Base-by-base conservation (phyloP, 1,140 invertebrate species). In the Brachionus manjavacas region DNA sequence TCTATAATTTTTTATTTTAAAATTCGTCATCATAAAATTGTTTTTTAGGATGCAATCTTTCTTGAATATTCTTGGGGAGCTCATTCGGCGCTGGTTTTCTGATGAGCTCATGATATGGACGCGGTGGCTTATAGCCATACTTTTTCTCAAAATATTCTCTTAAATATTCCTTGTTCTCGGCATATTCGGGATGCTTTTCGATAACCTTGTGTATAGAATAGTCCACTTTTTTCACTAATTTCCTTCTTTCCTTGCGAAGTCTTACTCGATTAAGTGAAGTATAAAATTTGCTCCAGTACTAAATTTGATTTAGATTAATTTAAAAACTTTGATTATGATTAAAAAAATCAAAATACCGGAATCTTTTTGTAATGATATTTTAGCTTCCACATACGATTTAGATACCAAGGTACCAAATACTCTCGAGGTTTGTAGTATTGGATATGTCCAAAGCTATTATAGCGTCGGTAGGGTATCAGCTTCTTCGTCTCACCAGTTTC, bases 401-500 rank as follows among this genome's bases (percentile, higher is more conserved):
- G 23, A 74, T 78, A 84, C 83, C 83, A 84, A 49, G 83, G 83
- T 14, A 84, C 70, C 23, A 76, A 31, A 76, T 84, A 76, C 28
- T 84, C 83, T 4, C 70, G 41, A 12, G 23, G 68, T 46, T 49
- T 60, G 60, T 84, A 84, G n/a, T 43, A 60, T 66, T 84, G 83
- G 25, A 52, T 52, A 28, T 60, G 35, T 31, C 83, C 83, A 60
- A 84, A 76, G 25, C 68, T 76, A 66, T 84, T 84, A 66, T 78
- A 64, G 9, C 84, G 46, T 52, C 66, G 41, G n/a, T 74, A 72
- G 23, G 83, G 66, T 20, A 78, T 39, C 16, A 6, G 20, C 70
- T 78, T 43, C 16, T 55, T 66, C 12, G 70, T 84, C 20, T 79
- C 16, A 0, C 96, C 96, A 68, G 94, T 96, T 92, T 99, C 97